These are phyloP conservation scores for Euleptes europaea DNA, from an alignment of 2,113 vertebrate genomes.

Conservation along the genomic window DNA sequence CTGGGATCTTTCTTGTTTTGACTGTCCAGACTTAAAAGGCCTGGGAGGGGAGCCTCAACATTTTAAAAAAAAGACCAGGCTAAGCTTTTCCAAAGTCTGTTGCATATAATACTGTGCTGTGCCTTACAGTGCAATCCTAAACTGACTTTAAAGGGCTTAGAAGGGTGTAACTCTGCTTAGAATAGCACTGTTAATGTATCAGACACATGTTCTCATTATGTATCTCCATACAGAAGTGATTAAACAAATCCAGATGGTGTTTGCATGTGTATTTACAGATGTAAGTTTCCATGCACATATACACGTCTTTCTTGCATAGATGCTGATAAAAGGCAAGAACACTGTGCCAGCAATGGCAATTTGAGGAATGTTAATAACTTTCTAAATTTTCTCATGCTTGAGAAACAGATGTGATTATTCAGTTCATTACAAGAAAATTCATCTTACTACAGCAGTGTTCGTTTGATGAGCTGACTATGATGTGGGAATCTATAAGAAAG, in stretches of 20 bases:
- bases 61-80: not conserved
- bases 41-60: not conserved
- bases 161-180: not conserved
- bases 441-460: constrained; percentile 59
- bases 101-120: not conserved
- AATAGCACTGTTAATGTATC: not conserved
- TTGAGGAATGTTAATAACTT: constrained; percentile 64
- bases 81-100: not conserved
- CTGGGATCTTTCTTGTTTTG: not conserved
- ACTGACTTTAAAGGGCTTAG: not conserved
- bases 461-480: constrained; percentile 78
- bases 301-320: not conserved
- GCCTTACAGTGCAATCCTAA: not conserved
- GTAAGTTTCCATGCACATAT: constrained; percentile 18
- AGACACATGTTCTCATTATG: not conserved
- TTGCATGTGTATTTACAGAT: not conserved
- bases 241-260: not conserved
- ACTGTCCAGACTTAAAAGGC: not conserved
- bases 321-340: not conserved
- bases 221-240: not conserved
- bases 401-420: constrained; percentile 73
- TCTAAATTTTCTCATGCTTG: constrained; percentile 72
- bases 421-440: constrained; percentile 61
- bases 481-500: constrained; percentile 80
- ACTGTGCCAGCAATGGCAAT: constrained; percentile 47